Percentiles rank a stretch among this genome's conserved stretches.
phyloP scores from a whole-genome alignment of 2,888 invertebrate species.

The Bellardia bayeri region DNA sequence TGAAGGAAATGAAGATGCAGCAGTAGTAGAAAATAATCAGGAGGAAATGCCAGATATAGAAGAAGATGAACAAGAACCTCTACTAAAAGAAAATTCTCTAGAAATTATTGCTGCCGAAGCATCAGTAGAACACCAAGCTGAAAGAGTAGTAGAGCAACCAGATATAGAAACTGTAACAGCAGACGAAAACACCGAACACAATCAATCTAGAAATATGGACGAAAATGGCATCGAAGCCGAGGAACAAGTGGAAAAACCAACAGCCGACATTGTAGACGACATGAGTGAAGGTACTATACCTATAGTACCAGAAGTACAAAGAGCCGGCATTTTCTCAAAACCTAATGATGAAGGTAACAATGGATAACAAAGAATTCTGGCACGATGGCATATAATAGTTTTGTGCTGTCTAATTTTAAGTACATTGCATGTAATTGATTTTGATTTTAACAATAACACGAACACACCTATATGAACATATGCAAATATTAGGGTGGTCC shows the following conservation, averaged over 20 bases:
- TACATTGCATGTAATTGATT: constrained; percentile 49
- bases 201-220: constrained; percentile 36
- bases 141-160: neutral
- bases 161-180: neutral
- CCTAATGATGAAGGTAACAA: neutral
- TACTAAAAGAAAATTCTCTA: neutral
- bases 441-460: constrained; percentile 27
- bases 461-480: neutral
- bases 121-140: neutral
- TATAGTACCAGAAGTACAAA: constrained; percentile 37
- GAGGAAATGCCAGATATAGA: too few relatives aligned
- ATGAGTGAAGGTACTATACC: neutral
- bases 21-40: too few relatives aligned
- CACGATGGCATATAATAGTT: neutral
- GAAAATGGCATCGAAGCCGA: neutral
- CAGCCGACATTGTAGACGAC: constrained; percentile 1
- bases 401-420: constrained; percentile 8
- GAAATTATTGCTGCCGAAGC: neutral
- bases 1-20: neutral
- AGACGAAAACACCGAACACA: neutral
- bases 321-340: constrained; percentile 44
- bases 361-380: constrained; percentile 58
- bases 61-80: neutral
- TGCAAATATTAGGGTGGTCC: neutral
- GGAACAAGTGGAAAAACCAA: constrained; percentile 52